Conservation (phyloP, 2,888 invertebrate species). For the Sphaerophoria rueppellii region DNA sequence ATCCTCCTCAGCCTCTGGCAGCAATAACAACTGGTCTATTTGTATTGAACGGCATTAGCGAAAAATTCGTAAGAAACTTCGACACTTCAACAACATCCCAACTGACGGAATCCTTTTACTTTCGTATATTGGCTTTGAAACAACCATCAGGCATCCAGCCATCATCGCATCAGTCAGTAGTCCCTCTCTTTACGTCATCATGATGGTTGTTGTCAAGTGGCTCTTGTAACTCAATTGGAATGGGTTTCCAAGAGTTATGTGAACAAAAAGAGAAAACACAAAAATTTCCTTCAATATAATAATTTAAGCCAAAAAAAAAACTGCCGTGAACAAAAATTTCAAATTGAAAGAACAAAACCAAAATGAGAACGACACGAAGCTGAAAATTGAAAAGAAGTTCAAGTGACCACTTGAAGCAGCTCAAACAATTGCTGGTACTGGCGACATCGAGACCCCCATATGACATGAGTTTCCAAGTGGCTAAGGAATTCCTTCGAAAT, state of each 20-base stretch:
- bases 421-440: slow-evolving; percentile 67
- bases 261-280: slow-evolving; percentile 44
- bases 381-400: slow-evolving; percentile 70
- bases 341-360: slow-evolving; percentile 20
- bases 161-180: background rate
- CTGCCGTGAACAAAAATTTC: slow-evolving; percentile 23
- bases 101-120: slow-evolving; percentile 71
- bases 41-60: slow-evolving; percentile 42
- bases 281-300: slow-evolving; percentile 29
- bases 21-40: slow-evolving; percentile 39
- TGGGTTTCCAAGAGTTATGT: slow-evolving; percentile 66
- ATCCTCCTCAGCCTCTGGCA: slow-evolving; percentile 2
- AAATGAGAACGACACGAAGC: slow-evolving; percentile 36
- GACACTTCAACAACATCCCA: slow-evolving; percentile 48
- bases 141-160: background rate
- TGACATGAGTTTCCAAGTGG: slow-evolving; percentile 71
- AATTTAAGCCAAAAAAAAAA: slow-evolving; percentile 50
- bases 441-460: slow-evolving; percentile 63
- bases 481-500: slow-evolving; percentile 52
- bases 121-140: slow-evolving; percentile 29
- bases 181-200: slow-evolving; percentile 45
- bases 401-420: slow-evolving; percentile 68
- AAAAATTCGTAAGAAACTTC: slow-evolving; percentile 51
- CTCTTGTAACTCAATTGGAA: slow-evolving; percentile 72
- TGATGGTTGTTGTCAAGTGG: slow-evolving; percentile 67